Base-by-base conservation (phyloP, 2,888 invertebrate genomes). In the Drosophila ustulata region DNA sequence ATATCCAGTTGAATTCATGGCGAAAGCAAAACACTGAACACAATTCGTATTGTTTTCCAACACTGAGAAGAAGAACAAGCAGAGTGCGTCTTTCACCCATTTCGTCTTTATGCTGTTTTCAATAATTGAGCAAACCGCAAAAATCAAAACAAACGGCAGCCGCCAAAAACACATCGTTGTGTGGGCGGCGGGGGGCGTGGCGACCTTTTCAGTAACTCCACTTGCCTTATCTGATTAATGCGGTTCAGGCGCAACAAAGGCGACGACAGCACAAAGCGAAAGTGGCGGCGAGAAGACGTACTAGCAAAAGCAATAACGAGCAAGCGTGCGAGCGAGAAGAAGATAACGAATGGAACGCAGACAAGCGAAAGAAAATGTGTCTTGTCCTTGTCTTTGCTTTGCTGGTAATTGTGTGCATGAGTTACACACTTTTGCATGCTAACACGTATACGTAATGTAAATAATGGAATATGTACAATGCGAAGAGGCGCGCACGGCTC, bases 221-320 rank as follows among this genome's bases (percentile, higher is more conserved):
- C 53, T 75, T 71, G 43, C 28, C 55, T 62, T 79, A 71, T 75
- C 71, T 75, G 57, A 66, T 66, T 64, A 71, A 62, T 61, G 50
- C 55, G 51, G 63, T 67, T 37, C 52, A 75, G 59, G 55, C 65
- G 47, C 32, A 51, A 53, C 62, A 61, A 65, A 49, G 45, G 61
- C 78, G 74, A 68, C 51, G 78, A 70, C 71, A 66, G 71, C 62
- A 13, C 62, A 58, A 51, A 63, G 53, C 34, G 52, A 71, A 70
- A 61, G 65, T 32, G 59, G 46, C 57, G 52, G 23, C 43, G 46
- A 32, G 41, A 53, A 37, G 37, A n/a, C 37, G 11, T 28, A 34
- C 18, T 18, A 28, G 3, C 5, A 28, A 5, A 43, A 26, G 23
- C 3, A 32, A 30, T 18, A 18, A 2, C 18, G 2, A 18, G 18